A percentile compares a stretch with the other conserved stretches of the same genome.
These are phyloP conservation scores for Cacatua alba DNA, from an alignment of 2,113 vertebrate species.

Conservation along the genomic window DNA sequence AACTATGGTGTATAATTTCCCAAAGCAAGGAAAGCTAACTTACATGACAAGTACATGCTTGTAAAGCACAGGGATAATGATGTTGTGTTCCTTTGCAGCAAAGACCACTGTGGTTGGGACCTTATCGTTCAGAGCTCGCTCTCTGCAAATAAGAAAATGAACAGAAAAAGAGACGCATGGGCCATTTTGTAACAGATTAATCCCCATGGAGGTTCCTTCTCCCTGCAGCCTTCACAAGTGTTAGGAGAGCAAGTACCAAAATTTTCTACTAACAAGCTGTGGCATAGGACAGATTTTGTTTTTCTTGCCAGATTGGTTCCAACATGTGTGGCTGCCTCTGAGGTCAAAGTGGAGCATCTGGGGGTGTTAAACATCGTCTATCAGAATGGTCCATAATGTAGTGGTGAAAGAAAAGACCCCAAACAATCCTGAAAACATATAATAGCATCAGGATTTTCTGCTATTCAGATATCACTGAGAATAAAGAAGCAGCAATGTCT, in stretches of 20 bases:
- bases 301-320: not conserved
- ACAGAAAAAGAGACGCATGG: not conserved
- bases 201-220: not conserved
- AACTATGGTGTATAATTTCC: fast-evolving
- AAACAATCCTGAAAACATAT: not conserved
- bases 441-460: not conserved
- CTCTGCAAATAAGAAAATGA: not conserved
- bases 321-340: not conserved
- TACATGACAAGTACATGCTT: too few species aligned
- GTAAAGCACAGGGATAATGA: fast-evolving
- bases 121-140: fast-evolving
- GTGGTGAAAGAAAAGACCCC: not conserved
- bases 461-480: not conserved
- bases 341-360: not conserved
- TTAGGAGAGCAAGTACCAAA: not conserved
- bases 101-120: not conserved
- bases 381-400: not conserved
- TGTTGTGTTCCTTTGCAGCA: not conserved
- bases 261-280: not conserved
- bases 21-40: not conserved
- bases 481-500: not conserved
- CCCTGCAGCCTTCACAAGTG: not conserved
- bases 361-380: not conserved
- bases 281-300: not conserved
- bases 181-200: not conserved